Base-by-base conservation (phyloP, 2,797 vertebrate genomes). In the Gambelia wislizenii region DNA sequence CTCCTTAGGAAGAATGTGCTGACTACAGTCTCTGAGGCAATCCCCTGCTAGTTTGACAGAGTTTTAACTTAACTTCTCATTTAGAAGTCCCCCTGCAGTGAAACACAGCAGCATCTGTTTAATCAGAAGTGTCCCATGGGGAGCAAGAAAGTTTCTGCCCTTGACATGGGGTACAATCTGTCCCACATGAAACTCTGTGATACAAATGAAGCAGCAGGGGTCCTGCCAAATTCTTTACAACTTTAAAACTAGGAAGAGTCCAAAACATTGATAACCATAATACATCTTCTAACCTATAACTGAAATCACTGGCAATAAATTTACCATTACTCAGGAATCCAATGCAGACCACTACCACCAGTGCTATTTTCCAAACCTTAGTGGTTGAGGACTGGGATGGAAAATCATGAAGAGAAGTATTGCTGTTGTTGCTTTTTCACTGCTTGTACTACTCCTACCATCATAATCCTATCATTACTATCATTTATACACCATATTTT, bases 201-300 rank as follows among this genome's bases (percentile, higher is more conserved):
- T 83, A 0, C 3, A 92, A 88, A 6, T 74, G 33, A 93, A 86
- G 69, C 36, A 87, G 77, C 8, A n/a, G 36, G 44, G 33, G 6
- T 91, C 82, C 75, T 90, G 47, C 64, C 70, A 86, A 75, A 89
- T n/a, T 83, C 89, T 56, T 79, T 61, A 64, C 86, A 88, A n/a
- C 87, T 74, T 42, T 12, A 78, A 92, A 87, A 80, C 0, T 0
- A 92, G 56, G 54, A 88, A 75, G 78, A 75, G 1, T 1, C 1
- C 81, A 87, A 92, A 91, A 86, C 87, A 54, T 59, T 87, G 90
- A 81, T 39, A 76, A 20, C 42, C 89, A 59, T 77, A 89, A 74
- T 25, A 85, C 86, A 88, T 75, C 0, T 0, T 14, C 13, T 94
- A 67, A 1, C 18, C 88, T 56, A 33, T 49, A 20, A 2, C 54